Conservation (phyloP, 2,113 vertebrate species). For the Reinhardtius hippoglossoides region DNA sequence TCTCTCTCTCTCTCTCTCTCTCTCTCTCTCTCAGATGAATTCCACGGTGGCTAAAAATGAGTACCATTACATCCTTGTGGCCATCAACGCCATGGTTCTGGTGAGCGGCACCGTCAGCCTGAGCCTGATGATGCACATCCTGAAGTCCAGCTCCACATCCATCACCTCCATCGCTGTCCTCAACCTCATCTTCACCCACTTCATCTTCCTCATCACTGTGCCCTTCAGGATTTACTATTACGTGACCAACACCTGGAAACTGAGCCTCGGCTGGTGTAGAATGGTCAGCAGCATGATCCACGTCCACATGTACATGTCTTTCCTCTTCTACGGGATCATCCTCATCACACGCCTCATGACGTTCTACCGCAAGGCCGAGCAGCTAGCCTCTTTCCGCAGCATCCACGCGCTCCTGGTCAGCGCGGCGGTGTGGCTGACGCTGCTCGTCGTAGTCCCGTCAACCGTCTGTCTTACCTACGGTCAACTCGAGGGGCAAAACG, state of each 20-base stretch:
- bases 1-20: too few relatives aligned
- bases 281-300: constrained; percentile 90
- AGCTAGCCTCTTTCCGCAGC: constrained; percentile 82
- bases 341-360: constrained; percentile 84
- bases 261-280: constrained; percentile 79
- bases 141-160: constrained; percentile 87
- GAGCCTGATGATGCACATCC: constrained; percentile 78
- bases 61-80: constrained; percentile 58
- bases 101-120: constrained; percentile 82
- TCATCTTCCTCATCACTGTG: constrained; percentile 88
- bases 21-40: constrained; percentile 4
- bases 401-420: constrained; percentile 84
- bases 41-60: not conserved
- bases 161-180: constrained; percentile 87
- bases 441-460: constrained; percentile 74
- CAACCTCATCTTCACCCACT: constrained; percentile 89
- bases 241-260: constrained; percentile 59
- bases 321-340: constrained; percentile 88
- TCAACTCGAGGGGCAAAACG: fast-evolving
- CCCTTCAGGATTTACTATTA: constrained; percentile 92
- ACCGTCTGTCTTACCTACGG: constrained; percentile 81
- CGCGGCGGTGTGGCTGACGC: constrained; percentile 79
- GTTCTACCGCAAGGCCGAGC: constrained; percentile 84
- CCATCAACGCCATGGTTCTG: constrained; percentile 82
- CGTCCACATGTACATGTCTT: constrained; percentile 93